phyloP scores from a whole-genome alignment of 2,797 vertebrate species.

The Macropus fuliginosus region DNA sequence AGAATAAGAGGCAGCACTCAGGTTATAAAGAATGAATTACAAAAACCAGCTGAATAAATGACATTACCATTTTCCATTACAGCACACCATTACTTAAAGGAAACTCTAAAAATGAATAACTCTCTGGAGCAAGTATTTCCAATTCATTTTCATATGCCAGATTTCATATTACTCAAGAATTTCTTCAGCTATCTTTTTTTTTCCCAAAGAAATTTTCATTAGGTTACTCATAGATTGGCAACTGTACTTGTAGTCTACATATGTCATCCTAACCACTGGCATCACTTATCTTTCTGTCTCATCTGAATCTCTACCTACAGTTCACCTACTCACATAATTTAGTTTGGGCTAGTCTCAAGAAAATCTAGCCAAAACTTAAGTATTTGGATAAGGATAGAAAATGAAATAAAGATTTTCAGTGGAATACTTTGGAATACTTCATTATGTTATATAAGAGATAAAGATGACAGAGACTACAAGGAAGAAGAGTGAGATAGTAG shows the following conservation, averaged over 20 bases:
- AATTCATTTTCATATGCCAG: slow-evolving; percentile 17
- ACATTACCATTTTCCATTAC: slow-evolving; percentile 13
- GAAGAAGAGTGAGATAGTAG: background rate
- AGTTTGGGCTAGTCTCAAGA: background rate
- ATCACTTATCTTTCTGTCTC: background rate
- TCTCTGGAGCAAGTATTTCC: slow-evolving; percentile 36
- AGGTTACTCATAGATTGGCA: slow-evolving; percentile 10
- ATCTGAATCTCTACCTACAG: background rate
- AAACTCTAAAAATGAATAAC: slow-evolving; percentile 45
- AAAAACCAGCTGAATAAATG: slow-evolving; percentile 13
- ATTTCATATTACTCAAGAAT: background rate
- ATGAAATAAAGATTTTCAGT: background rate
- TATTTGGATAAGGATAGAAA: background rate
- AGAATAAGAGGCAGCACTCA: slow-evolving; percentile 71
- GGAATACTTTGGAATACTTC: background rate
- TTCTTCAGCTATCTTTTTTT: background rate
- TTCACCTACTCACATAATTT: background rate
- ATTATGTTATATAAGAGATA: background rate
- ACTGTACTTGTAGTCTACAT: background rate
- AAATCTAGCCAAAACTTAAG: background rate
- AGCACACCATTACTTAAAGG: slow-evolving; percentile 40
- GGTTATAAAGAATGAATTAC: slow-evolving; percentile 53
- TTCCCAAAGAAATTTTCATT: slow-evolving; percentile 11
- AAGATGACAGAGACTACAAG: background rate
- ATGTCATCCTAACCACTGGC: background rate